A percentile compares a stretch with the other conserved stretches of the same genome.
Conservation (phyloP, 2,888 invertebrate genomes). For the Perithous albicinctus region DNA sequence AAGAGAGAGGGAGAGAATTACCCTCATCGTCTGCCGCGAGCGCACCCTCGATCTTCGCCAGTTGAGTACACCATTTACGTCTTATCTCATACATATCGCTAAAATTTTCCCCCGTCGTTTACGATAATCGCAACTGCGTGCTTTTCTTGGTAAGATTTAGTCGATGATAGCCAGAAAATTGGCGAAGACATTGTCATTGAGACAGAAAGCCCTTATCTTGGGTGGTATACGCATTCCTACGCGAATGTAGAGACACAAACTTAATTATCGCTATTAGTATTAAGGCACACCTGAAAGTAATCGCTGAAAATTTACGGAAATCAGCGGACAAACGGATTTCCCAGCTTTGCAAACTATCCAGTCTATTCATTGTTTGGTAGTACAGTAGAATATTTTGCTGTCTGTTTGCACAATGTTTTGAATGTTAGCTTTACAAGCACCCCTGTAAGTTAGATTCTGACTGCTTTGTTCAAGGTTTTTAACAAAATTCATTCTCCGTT, state of each 20-base stretch:
- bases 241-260: conserved; percentile 49
- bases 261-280: conserved; percentile 8
- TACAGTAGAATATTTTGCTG: not conserved
- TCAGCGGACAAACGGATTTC: not conserved
- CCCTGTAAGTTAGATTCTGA: no score
- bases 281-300: not conserved
- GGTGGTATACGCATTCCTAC: conserved; percentile 31
- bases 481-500: no score
- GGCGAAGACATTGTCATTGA: conserved; percentile 42
- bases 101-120: conserved; percentile 60
- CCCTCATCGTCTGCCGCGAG: conserved; percentile 17
- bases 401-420: not conserved
- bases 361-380: not conserved
- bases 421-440: not conserved
- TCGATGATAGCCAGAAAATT: conserved; percentile 60
- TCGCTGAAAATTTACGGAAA: not conserved
- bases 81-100: conserved; percentile 64
- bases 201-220: conserved; percentile 61
- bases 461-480: no score
- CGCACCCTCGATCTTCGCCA: conserved; percentile 46
- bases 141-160: conserved; percentile 49
- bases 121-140: conserved; percentile 60
- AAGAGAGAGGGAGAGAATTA: not conserved
- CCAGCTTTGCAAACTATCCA: not conserved
- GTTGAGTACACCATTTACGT: conserved; percentile 55